phyloP scores from a whole-genome alignment of 1,140 invertebrate genomes.

The Drosophila nigromelanica region DNA sequence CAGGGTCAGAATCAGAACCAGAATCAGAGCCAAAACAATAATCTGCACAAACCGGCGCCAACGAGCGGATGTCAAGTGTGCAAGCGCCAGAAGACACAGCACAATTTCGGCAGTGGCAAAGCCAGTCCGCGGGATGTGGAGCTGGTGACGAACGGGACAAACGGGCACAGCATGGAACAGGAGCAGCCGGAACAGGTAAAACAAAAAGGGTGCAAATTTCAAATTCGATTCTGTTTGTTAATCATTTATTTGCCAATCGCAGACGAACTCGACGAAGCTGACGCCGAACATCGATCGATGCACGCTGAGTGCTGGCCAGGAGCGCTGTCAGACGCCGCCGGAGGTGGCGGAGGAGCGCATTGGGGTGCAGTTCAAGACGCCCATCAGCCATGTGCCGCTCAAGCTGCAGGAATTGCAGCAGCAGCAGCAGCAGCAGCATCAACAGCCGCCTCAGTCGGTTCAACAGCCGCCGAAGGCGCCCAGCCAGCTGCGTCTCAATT shows the following conservation, averaged over 20 bases:
- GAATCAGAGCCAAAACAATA: constrained; percentile 43
- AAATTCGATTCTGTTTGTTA: no score
- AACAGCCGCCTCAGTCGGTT: constrained; percentile 5
- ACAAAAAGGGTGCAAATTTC: no score
- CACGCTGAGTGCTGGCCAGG: constrained; percentile 36
- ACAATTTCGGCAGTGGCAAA: constrained; percentile 58
- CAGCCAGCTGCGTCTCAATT: constrained; percentile 55
- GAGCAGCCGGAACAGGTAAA: constrained; percentile 13
- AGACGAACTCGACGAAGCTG: constrained; percentile 53
- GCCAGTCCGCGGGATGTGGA: background rate
- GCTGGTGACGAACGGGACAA: constrained; percentile 1
- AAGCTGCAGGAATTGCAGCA: constrained; percentile 58
- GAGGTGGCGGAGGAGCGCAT: constrained; percentile 37
- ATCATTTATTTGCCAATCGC: background rate
- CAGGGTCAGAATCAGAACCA: background rate
- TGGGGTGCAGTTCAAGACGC: constrained; percentile 76
- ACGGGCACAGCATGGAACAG: constrained; percentile 31
- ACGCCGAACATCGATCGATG: constrained; percentile 75
- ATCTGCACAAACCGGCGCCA: constrained; percentile 38
- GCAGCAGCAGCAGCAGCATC: no score
- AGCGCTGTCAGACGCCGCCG: constrained; percentile 60
- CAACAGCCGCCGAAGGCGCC: constrained; percentile 45
- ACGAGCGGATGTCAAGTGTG: constrained; percentile 73
- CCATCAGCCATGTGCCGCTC: constrained; percentile 58
- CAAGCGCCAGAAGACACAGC: constrained; percentile 83